phyloP scores from a whole-genome alignment of 2,888 invertebrate genomes.

The Gortyna flavago region DNA sequence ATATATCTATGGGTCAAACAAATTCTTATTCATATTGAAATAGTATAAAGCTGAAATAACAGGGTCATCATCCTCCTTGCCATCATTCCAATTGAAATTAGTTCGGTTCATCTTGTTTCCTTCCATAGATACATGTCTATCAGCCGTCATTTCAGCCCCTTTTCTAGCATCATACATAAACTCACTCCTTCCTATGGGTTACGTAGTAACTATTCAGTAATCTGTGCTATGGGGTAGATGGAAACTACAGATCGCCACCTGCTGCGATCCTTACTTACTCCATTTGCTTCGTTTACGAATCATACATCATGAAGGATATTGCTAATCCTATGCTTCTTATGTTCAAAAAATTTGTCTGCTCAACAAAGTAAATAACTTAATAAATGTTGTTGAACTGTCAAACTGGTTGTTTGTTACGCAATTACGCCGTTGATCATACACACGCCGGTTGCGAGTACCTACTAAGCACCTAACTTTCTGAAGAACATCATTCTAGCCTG shows the following conservation, averaged over 20 bases:
- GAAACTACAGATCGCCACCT: background rate
- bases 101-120: too few species aligned
- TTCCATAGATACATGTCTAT: too few species aligned
- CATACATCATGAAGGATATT: background rate
- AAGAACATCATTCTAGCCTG: background rate
- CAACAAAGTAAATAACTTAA: background rate
- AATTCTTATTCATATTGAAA: background rate
- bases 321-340: background rate
- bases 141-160: too few species aligned
- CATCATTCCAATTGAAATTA: background rate
- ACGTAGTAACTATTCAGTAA: too few species aligned
- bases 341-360: too few species aligned
- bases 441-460: background rate
- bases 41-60: background rate
- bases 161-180: background rate
- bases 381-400: background rate
- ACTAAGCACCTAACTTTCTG: background rate
- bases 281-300: background rate
- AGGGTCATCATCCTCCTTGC: background rate
- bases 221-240: background rate
- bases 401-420: background rate
- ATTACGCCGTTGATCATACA: background rate
- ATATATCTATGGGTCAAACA: too few species aligned
- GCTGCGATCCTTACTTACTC: background rate
- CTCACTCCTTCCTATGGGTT: background rate